These are phyloP conservation scores for Dolichoris vasculosae DNA, from an alignment of 1,140 invertebrate genomes.

Conservation along the genomic window DNA sequence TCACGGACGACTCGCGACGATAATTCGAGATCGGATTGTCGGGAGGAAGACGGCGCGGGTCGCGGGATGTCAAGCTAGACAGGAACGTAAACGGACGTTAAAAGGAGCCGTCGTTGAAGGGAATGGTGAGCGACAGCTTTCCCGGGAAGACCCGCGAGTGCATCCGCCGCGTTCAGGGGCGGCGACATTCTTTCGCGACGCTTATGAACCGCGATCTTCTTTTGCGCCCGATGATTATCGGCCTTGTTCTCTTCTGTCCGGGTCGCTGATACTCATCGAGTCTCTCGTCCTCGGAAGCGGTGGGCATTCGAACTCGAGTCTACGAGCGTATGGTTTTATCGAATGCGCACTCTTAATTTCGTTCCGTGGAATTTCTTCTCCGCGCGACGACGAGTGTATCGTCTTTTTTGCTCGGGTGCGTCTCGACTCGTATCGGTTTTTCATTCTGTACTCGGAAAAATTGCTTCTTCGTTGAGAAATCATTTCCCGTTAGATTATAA, in stretches of 20 bases:
- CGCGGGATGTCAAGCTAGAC: neutral
- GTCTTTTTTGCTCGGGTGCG: neutral
- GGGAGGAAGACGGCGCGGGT: neutral
- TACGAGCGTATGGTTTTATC: neutral
- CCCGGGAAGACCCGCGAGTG: slow-evolving; percentile 35
- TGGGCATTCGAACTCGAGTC: neutral
- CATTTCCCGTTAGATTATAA: neutral
- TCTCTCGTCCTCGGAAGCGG: neutral
- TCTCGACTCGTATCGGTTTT: neutral
- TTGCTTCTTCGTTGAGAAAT: neutral
- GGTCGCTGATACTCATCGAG: slow-evolving; percentile 14
- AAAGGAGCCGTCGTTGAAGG: neutral
- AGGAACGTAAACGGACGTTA: neutral
- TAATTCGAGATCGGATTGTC: neutral
- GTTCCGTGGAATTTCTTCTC: neutral
- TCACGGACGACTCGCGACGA: neutral
- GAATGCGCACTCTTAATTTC: neutral
- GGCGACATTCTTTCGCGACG: slow-evolving; percentile 36
- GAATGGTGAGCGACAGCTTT: slow-evolving; percentile 48
- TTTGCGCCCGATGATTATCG: slow-evolving; percentile 4
- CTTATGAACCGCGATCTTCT: neutral
- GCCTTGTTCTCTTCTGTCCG: neutral
- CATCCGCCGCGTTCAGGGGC: neutral
- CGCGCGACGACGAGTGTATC: neutral
- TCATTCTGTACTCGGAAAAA: neutral